Percentiles rank a stretch among this genome's conserved stretches.
These are phyloP conservation scores for Sipha maydis DNA, from an alignment of 2,888 invertebrate genomes.

Conservation along the genomic window DNA sequence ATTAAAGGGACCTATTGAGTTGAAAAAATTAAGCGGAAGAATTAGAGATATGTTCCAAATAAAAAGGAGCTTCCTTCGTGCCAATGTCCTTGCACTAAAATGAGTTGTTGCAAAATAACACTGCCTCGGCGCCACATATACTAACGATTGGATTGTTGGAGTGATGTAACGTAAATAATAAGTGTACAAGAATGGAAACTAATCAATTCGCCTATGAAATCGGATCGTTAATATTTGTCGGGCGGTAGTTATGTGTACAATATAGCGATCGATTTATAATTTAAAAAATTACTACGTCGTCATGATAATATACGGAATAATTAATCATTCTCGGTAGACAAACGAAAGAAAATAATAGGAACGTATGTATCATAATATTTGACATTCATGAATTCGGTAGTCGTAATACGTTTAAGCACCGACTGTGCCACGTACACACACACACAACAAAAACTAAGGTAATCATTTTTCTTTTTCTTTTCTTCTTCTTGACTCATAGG, in stretches of 20 bases:
- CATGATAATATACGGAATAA: constrained; percentile 4
- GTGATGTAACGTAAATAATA: background rate
- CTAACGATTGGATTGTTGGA: background rate
- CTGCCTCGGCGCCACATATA: too few species aligned
- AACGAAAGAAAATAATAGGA: background rate
- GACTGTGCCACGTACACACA: background rate
- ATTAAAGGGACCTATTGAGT: too few species aligned
- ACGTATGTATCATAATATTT: constrained; percentile 22
- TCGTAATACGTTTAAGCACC: constrained; percentile 10
- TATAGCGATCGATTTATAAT: background rate
- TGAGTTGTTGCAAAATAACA: too few species aligned
- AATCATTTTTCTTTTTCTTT: constrained; percentile 16
- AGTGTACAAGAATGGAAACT: background rate
- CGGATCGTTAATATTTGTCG: constrained; percentile 19
- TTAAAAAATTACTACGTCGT: background rate
- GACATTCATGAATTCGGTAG: constrained; percentile 53
- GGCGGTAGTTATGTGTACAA: background rate
- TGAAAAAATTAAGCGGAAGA: too few species aligned
- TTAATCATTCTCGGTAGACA: constrained; percentile 24
- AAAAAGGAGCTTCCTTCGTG: too few species aligned
- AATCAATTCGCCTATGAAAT: background rate
- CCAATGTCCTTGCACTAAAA: too few species aligned
- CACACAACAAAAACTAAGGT: background rate
- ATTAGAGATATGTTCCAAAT: too few species aligned
- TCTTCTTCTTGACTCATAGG: background rate